Evolutionary conservation across 2,797 vertebrate genomes (phyloP), one percentile per base, ranked within the genome.

Genomic region (Darevskia mixta): DNA sequence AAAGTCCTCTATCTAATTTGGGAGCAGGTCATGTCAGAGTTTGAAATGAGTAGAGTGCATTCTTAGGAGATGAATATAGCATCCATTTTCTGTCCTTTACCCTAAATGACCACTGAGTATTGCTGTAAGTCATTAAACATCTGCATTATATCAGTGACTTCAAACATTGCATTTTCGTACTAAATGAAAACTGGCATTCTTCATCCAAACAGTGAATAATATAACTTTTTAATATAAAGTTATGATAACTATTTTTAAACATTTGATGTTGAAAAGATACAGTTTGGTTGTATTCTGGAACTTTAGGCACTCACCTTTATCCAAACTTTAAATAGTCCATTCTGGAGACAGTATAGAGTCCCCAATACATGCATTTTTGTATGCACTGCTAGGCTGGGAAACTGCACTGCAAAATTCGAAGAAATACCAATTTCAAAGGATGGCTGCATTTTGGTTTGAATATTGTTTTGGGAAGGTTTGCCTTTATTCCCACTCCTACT

Each of bases 191-290:
- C 27, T 15, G n/a, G 66, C 83, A 43, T 92, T 88, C 91, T 90
- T 83, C 86, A 91, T 93, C 90, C 67, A 58, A 90, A 89, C 86
- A 87, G 89, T 92, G 94, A 89, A 81, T 79, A 80, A 87, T 91
- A 93, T 18, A 73, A 32, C 4, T 35, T 64, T 23, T 64, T 4
- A 17, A 55, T 55, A 15, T 55, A 55, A 55, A 55, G 49, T 55
- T 15, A 55, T 55, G 49, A 55, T 55, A 55, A 55, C 3, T 55
- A 55, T 55, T 55, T 55, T 4, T 55, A 55, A 35, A 35, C 18
- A 73, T 8, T 15, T 35, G 92, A 69, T 92, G 71, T 82, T 77
- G 86, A 86, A 89, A 85, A 91, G 91, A 85, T 87, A 84, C 82
- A 76, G 92, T 9, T 86, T 0, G 0, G 41, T 73, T 73, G n/a